A percentile compares a stretch with the other conserved stretches of the same genome.
Conservation (phyloP, 2,113 vertebrate genomes). For the Pycnonotus jocosus region DNA sequence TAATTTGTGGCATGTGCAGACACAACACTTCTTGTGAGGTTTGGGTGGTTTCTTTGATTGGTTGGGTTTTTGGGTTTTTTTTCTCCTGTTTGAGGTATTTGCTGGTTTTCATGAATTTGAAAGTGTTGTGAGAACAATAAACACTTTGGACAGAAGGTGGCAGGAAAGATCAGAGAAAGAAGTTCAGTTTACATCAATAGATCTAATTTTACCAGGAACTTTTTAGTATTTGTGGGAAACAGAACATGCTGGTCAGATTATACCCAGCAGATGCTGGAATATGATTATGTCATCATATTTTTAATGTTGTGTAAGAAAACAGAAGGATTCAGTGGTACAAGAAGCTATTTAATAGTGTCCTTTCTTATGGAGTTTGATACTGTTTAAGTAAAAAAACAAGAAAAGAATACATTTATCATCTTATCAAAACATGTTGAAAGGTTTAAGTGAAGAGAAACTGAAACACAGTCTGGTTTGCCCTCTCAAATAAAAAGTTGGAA, state of each 20-base stretch:
- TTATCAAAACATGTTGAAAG: neutral
- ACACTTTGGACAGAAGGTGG: slow-evolving; percentile 12
- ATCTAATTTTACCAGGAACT: neutral
- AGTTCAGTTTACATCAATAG: neutral
- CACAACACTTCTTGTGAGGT: neutral
- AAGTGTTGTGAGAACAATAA: neutral
- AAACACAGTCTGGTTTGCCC: neutral
- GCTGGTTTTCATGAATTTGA: neutral
- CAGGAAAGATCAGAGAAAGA: neutral
- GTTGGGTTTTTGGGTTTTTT: neutral
- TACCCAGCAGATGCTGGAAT: neutral
- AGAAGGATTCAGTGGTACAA: neutral
- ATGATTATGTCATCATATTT: neutral
- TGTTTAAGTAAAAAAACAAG: neutral
- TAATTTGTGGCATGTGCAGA: neutral
- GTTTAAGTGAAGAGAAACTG: neutral
- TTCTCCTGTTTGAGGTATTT: neutral
- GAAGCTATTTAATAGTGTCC: neutral
- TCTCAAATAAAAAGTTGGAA: neutral
- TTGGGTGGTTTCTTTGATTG: neutral
- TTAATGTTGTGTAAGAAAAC: neutral
- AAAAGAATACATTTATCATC: neutral
- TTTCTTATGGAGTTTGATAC: neutral
- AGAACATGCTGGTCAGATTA: rapidly evolving
- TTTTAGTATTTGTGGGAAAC: neutral